Base-by-base conservation (phyloP, 2,113 vertebrate genomes). In the Chloroceryle aenea region DNA sequence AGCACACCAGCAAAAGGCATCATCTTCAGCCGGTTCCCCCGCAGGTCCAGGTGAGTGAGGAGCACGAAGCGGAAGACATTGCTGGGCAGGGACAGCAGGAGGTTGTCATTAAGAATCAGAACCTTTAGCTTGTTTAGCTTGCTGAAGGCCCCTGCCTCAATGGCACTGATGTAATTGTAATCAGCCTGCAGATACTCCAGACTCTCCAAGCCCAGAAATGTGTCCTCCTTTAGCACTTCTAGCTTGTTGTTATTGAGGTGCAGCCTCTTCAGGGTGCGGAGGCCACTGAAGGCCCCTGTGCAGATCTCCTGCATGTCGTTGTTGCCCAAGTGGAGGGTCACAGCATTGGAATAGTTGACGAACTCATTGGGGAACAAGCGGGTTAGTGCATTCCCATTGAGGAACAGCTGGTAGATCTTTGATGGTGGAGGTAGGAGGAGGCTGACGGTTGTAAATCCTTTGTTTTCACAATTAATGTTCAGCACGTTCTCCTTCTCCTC, bases 181-280 rank as follows among this genome's bases (percentile, higher is more conserved):
- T 99, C 99, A 5, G 99, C 99, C 91, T 99, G 99, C 84, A 99
- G 97, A 97, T 99, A 99, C 96, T 99, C 99, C 95, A 99, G 97
- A 92, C 98, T 99, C 98, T 99, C 99, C 86, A 99, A 98, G 45
- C 99, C 99, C 61, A 99, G 93, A 91, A 99, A 99, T 0, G 98
- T 99, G 97, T 99, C 99, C 96, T 99, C 99, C 85, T 99, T 98
- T 58, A 99, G 97, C 87, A 99, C 98, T 94, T 99, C 99, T 90
- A 99, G 97, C 93, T 99, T 99, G 97, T 99, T 99, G 97, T 99
- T 99, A 97, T 99, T 99, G 82, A 99, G 98, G 95, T 99, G 99
- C 71, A 99, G 98, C 76, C 99, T 98, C 96, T 99, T 99, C 78
- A 99, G 98, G 58, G 98, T 99, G 84, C 98, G 99, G 38, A 99